Percentiles rank a stretch among this genome's conserved stretches.
These are phyloP conservation scores for Hirtodrosophila trivittata DNA, from an alignment of 2,888 invertebrate genomes.

Conservation along the genomic window DNA sequence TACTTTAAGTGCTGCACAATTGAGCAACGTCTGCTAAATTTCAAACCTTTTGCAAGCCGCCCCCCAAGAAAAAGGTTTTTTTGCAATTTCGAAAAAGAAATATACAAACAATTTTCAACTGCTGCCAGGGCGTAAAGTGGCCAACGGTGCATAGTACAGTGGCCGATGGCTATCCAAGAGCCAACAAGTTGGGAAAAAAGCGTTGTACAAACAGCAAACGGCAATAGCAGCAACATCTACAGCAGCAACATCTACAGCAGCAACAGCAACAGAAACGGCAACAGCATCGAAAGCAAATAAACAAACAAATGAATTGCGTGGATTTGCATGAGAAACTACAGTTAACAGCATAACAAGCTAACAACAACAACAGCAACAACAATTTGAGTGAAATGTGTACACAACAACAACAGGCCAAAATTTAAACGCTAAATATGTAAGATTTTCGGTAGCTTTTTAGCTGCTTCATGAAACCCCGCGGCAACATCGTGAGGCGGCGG, in stretches of 20 bases:
- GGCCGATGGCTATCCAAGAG: constrained; percentile 60
- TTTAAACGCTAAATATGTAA: constrained; percentile 34
- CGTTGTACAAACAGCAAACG: constrained; percentile 48
- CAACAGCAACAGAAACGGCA: constrained; percentile 21
- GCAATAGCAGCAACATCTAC: constrained; percentile 14
- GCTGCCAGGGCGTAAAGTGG: constrained; percentile 8
- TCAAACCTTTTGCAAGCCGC: not conserved
- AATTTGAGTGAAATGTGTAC: constrained; percentile 59
- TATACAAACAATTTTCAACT: not conserved
- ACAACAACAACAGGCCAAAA: constrained; percentile 35
- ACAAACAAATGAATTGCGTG: constrained; percentile 51
- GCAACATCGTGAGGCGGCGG: constrained; percentile 61
- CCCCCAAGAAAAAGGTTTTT: not conserved
- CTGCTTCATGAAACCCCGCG: constrained; percentile 15
- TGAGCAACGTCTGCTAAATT: not conserved
- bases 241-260: constrained; percentile 34
- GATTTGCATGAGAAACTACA: constrained; percentile 76
- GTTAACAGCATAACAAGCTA: constrained; percentile 50
- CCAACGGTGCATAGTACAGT: constrained; percentile 15
- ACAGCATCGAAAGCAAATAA: constrained; percentile 43
- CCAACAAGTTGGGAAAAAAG: constrained; percentile 65
- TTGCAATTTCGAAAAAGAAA: not conserved
- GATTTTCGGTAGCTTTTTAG: constrained; percentile 67
- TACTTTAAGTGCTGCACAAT: not conserved
- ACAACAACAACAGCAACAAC: constrained; percentile 18